phyloP scores from a whole-genome alignment of 2,888 invertebrate species.

The Pandemis heparana region DNA sequence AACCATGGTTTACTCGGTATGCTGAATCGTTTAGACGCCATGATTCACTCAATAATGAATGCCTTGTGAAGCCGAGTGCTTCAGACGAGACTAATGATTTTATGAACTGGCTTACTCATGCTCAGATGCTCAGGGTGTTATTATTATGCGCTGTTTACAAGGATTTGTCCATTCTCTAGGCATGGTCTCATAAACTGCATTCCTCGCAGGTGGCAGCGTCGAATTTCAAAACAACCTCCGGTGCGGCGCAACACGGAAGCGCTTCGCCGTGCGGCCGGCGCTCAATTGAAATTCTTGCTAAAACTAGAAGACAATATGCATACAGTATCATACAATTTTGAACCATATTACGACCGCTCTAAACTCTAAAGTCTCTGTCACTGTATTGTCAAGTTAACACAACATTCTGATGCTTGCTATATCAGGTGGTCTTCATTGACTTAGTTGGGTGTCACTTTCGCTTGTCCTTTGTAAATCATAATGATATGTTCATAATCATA shows the following conservation, averaged over 20 bases:
- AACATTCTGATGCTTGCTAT: neutral
- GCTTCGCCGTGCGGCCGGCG: conserved; percentile 41
- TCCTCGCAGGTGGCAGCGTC: conserved; percentile 50
- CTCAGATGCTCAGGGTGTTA: conserved; percentile 36
- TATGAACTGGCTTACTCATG: conserved; percentile 32
- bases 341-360: neutral
- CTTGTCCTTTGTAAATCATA: neutral
- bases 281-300: conserved; percentile 30
- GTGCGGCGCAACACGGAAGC: conserved; percentile 63
- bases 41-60: conserved; percentile 36
- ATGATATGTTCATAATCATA: too few relatives aligned
- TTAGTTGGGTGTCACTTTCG: neutral
- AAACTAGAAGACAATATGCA: conserved; percentile 6
- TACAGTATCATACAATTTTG: neutral
- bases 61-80: conserved; percentile 21
- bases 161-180: conserved; percentile 49
- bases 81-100: conserved; percentile 19
- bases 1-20: neutral
- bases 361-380: neutral
- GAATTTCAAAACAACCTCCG: conserved; percentile 68
- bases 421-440: conserved; percentile 1
- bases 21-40: conserved; percentile 10
- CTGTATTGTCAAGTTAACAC: neutral
- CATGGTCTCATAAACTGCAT: conserved; percentile 31
- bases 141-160: conserved; percentile 42